phyloP scores from a whole-genome alignment of 2,888 invertebrate species.

The Coleophora deauratella region DNA sequence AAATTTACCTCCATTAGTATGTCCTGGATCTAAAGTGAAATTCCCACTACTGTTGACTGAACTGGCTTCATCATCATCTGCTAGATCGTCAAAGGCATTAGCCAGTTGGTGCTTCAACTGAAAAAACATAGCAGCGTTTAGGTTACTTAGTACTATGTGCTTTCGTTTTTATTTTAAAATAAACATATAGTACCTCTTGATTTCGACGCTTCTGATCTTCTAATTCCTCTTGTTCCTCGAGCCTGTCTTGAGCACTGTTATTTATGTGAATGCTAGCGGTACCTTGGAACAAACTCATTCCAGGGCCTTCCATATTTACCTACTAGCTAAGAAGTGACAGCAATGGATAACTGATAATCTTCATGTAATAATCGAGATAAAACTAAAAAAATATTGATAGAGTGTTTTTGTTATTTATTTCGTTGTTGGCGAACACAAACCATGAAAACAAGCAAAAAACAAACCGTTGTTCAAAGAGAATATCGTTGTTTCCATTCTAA shows the following conservation, averaged over 20 bases:
- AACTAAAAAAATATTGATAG: no score
- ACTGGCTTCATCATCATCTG: constrained; percentile 78
- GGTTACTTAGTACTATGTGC: no score
- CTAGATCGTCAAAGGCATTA: constrained; percentile 80
- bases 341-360: no score
- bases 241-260: constrained; percentile 75
- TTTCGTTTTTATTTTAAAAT: no score
- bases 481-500: no score
- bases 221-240: constrained; percentile 79
- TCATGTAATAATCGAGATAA: no score
- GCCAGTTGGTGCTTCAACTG: constrained; percentile 78
- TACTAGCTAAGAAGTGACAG: no score
- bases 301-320: constrained; percentile 73
- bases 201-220: constrained; percentile 79
- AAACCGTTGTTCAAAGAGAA: no score
- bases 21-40: constrained; percentile 49
- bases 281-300: constrained; percentile 81
- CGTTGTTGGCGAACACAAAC: no score
- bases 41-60: constrained; percentile 75
- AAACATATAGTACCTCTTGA: constrained; percentile 70
- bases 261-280: constrained; percentile 78
- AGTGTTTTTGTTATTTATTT: no score
- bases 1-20: constrained; percentile 42
- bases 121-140: constrained; percentile 22
- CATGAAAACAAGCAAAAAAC: no score